phyloP scores from a whole-genome alignment of 2,113 vertebrate genomes.

The Cairina moschata region DNA sequence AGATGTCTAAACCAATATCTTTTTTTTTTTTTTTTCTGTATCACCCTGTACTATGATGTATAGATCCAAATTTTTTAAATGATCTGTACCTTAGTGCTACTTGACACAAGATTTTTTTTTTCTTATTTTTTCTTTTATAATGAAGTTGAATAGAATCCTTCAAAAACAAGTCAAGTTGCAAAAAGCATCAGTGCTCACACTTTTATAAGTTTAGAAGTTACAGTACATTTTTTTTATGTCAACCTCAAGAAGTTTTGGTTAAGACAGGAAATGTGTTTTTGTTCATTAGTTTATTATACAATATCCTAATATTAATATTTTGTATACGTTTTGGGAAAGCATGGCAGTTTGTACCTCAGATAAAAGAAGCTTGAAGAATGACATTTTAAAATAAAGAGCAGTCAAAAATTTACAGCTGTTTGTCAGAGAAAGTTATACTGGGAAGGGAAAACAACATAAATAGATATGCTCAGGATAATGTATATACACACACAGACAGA shows the following conservation, averaged over 20 bases:
- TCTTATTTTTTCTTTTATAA: background rate
- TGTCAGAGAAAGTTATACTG: background rate
- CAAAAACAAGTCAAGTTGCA: rapidly evolving
- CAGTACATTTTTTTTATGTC: background rate
- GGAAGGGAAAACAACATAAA: rapidly evolving
- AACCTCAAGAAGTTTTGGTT: background rate
- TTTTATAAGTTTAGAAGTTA: background rate
- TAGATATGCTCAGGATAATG: background rate
- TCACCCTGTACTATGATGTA: background rate
- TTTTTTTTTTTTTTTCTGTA: background rate
- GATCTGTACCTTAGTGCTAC: background rate
- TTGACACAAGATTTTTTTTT: background rate
- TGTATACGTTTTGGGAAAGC: background rate
- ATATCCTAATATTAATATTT: background rate
- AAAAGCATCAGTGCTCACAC: background rate
- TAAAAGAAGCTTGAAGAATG: background rate
- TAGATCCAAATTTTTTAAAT: background rate
- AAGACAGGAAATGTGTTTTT: background rate
- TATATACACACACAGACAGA: background rate
- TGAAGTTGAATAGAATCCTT: background rate
- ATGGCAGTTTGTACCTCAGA: background rate
- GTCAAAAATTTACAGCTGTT: background rate
- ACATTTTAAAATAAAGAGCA: background rate
- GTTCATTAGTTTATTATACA: background rate
- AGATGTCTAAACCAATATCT: slow-evolving; percentile 31